These are phyloP conservation scores for Aphyosemion australe DNA, from an alignment of 2,113 vertebrate genomes.

Conservation along the genomic window DNA sequence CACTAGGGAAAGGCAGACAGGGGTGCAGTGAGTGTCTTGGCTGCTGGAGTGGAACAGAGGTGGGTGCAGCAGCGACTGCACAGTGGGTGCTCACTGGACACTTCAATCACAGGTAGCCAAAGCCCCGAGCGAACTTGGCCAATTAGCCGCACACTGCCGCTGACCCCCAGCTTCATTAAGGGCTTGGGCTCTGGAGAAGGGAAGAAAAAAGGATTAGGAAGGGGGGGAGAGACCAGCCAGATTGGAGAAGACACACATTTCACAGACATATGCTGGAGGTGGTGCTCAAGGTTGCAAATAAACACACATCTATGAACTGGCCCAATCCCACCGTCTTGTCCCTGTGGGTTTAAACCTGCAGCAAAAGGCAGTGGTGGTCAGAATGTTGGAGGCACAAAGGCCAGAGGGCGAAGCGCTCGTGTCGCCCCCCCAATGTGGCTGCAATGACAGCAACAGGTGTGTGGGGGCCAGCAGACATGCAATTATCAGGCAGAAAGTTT, in stretches of 20 bases:
- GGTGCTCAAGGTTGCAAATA: constrained; percentile 65
- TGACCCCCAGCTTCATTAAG: constrained; percentile 80
- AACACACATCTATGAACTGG: constrained; percentile 35
- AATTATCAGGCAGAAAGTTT: constrained; percentile 66
- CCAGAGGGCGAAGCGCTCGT: constrained; percentile 42
- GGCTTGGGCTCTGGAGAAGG: constrained; percentile 62
- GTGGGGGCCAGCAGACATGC: constrained; percentile 57
- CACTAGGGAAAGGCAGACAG: constrained; percentile 61
- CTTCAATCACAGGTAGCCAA: constrained; percentile 76
- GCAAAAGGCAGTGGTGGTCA: constrained; percentile 24
- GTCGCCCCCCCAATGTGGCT: constrained; percentile 30
- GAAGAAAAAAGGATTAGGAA: constrained; percentile 43
- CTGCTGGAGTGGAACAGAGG: constrained; percentile 68
- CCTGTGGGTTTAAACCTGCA: constrained; percentile 31
- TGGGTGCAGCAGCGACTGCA: constrained; percentile 58
- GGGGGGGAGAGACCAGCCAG: constrained; percentile 31
- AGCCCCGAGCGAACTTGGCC: constrained; percentile 75
- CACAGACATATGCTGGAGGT: constrained; percentile 44
- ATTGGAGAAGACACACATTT: constrained; percentile 38
- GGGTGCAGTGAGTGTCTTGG: constrained; percentile 52
- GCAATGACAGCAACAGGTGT: constrained; percentile 77
- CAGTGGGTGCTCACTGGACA: constrained; percentile 64
- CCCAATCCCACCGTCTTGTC: constrained; percentile 6
- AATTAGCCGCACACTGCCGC: constrained; percentile 75
- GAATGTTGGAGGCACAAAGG: constrained; percentile 26